Base-by-base conservation (phyloP, 2,888 invertebrate species). In the Lasioglossum zephyrum region DNA sequence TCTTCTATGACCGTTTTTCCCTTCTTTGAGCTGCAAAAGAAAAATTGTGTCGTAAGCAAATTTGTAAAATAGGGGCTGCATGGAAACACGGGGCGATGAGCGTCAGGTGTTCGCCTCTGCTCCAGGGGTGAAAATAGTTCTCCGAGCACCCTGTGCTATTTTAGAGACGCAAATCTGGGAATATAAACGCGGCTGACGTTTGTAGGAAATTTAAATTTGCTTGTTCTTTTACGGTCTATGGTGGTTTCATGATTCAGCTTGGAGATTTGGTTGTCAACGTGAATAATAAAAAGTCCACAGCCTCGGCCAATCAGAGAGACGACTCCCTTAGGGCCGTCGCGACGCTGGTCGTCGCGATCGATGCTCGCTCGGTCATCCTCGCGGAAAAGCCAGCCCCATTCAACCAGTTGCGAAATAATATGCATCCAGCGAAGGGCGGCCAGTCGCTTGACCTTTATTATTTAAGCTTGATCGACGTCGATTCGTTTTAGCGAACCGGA, bases 321-420 rank as follows among this genome's bases (percentile, higher is more conserved):
- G 66, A 77, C 60, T 60, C 81, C 85, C 53, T 82, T 79, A 79
- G 70, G 79, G 60, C 36, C 39, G 73, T 41, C n/a, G 69, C 26
- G 70, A 18, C 77, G 78, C 31, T 57, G 39, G 36, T 18, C 44
- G 26, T 22, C 9, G 53, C 87, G 85, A 87, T 87, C 87, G 82
- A 87, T 85, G 87, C 73, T 31, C 13, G 66, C 66, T 36, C 66
- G 66, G 36, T 8, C 31, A 36, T 66, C 3, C 66, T 36, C 66
- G 66, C 66, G 31, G 66, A 22, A 66, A 81, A 44, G 70, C 69
- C n/a, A 57, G 22, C 36, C n/a, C 81, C 47, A n/a, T 47, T 5
- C 36, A 49, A 63, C 57, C 49, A 70, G 77, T 41, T 63, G 49
- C 41, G 49, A 39, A 60, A 36, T 72, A 41, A 47, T 60, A 73